Percentiles rank a stretch among this genome's conserved stretches.
Evolutionary conservation across 2,888 invertebrate species (phyloP).

Genomic region (Drymonia ruficornis): DNA sequence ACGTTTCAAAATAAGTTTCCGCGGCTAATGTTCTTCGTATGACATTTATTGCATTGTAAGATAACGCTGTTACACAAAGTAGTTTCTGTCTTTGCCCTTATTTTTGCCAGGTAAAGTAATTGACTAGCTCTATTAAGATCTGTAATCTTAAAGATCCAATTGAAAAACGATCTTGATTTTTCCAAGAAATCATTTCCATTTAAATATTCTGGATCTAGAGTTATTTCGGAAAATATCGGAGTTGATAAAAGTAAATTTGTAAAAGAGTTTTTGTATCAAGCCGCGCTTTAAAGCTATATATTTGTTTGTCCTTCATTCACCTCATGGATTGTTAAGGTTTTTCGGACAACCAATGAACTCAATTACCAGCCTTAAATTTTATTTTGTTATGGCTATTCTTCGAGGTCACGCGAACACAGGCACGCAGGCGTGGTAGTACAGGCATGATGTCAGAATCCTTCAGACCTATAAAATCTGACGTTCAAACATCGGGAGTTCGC

Average conservation of each 20-base stretch:
- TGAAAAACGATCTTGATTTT: neutral
- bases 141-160: neutral
- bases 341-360: neutral
- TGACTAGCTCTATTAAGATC: neutral
- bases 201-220: neutral
- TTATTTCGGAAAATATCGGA: neutral
- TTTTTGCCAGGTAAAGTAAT: neutral
- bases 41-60: neutral
- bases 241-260: neutral
- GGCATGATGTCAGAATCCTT: too few relatives aligned
- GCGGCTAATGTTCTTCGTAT: neutral
- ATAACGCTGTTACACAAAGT: neutral
- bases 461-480: too few relatives aligned
- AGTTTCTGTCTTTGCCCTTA: neutral
- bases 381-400: too few relatives aligned
- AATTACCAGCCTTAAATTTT: too few relatives aligned
- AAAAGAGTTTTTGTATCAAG: neutral
- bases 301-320: constrained; percentile 1
- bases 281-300: neutral
- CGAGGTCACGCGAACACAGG: too few relatives aligned
- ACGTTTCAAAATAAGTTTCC: neutral
- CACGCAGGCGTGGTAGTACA: too few relatives aligned
- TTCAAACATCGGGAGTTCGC: too few relatives aligned
- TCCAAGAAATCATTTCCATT: neutral
- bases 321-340: neutral